phyloP scores from a whole-genome alignment of 2,888 invertebrate genomes.

The Xiphydria camelus region DNA sequence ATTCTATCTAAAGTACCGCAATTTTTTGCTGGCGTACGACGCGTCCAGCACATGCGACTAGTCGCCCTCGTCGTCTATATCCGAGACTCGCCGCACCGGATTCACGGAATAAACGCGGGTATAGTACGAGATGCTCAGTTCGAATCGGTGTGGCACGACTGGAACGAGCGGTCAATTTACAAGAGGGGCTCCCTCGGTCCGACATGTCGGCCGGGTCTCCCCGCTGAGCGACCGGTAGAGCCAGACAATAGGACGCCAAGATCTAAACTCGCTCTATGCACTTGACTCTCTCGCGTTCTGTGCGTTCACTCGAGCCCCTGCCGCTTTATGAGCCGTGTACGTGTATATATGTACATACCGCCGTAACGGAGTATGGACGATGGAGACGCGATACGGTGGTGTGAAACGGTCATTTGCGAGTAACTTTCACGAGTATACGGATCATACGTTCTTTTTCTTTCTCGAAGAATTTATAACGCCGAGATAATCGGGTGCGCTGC shows the following conservation, averaged over 20 bases:
- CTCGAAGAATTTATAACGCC: too few species aligned
- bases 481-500: too few species aligned
- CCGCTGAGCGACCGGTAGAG: slow-evolving; percentile 20
- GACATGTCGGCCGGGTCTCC: slow-evolving; percentile 6
- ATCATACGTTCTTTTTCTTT: too few species aligned
- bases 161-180: slow-evolving; percentile 21
- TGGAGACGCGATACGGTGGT: slow-evolving; percentile 10
- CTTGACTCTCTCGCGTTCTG: slow-evolving; percentile 17
- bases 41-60: too few species aligned
- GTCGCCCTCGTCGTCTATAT: too few species aligned
- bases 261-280: slow-evolving; percentile 17
- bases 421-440: slow-evolving; percentile 19
- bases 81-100: too few species aligned
- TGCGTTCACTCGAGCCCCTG: slow-evolving; percentile 2
- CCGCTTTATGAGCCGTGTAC: neutral
- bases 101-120: too few species aligned
- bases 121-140: neutral
- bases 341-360: too few species aligned
- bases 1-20: too few species aligned
- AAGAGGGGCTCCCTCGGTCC: slow-evolving; percentile 9
- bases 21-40: too few species aligned
- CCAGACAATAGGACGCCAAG: slow-evolving; percentile 47
- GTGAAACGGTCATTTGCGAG: slow-evolving; percentile 29
- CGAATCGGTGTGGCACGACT: slow-evolving; percentile 6
- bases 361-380: slow-evolving; percentile 1